Percentiles rank a stretch among this genome's conserved stretches.
Evolutionary conservation across 1,140 invertebrate genomes (phyloP).

Genomic region (Zaprionus lachaisei): DNA sequence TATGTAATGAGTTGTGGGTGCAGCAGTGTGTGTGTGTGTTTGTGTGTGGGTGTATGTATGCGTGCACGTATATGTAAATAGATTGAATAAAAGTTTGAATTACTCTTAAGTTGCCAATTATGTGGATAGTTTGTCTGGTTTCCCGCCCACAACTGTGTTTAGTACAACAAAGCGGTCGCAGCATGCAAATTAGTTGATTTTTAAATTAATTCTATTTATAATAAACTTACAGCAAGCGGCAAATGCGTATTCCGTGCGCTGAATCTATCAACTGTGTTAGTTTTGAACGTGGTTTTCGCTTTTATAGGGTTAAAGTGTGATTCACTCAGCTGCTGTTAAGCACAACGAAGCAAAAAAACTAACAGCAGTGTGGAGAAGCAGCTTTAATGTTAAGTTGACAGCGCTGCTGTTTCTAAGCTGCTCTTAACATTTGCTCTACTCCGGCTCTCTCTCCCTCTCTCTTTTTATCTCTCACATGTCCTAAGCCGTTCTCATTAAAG

Average conservation of each 20-base stretch:
- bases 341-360: background rate
- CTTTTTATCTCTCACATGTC: too few species aligned
- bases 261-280: slow-evolving; percentile 29
- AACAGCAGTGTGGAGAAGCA: background rate
- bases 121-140: background rate
- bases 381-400: slow-evolving; percentile 7
- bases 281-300: slow-evolving; percentile 31
- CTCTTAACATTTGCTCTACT: background rate
- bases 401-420: slow-evolving; percentile 8
- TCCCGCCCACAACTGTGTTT: slow-evolving; percentile 1
- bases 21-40: slow-evolving; percentile 28
- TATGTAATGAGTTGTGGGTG: slow-evolving; percentile 23
- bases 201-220: background rate
- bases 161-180: slow-evolving; percentile 31
- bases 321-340: slow-evolving; percentile 21
- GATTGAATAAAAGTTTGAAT: slow-evolving; percentile 65
- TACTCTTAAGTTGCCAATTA: slow-evolving; percentile 56
- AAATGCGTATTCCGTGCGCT: background rate
- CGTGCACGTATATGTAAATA: slow-evolving; percentile 53
- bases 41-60: slow-evolving; percentile 21
- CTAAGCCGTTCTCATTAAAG: too few species aligned
- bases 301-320: slow-evolving; percentile 49
- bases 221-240: slow-evolving; percentile 48
- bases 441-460: background rate
- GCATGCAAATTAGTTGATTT: slow-evolving; percentile 39